These are phyloP conservation scores for Lithobates sylvaticus DNA, from an alignment of 2,797 vertebrate species.

Conservation along the genomic window DNA sequence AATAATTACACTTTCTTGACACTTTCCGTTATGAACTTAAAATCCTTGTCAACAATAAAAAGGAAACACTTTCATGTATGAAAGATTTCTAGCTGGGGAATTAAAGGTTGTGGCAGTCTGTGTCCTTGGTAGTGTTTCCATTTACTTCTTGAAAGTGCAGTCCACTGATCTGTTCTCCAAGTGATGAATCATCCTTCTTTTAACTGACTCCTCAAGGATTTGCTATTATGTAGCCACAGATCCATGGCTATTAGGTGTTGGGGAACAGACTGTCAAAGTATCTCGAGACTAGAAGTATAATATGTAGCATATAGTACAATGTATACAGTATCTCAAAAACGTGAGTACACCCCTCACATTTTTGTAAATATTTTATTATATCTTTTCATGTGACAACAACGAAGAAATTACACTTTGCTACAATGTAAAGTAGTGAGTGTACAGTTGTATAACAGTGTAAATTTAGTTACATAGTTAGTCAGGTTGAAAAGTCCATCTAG, in stretches of 20 bases:
- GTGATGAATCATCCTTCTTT: conserved; percentile 37
- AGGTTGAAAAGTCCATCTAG: no score
- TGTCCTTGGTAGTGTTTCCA: conserved; percentile 55
- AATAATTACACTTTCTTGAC: conserved; percentile 52
- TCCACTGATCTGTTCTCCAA: conserved; percentile 42
- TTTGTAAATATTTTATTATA: no score
- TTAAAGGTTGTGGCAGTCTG: conserved; percentile 50
- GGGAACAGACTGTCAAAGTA: conserved; percentile 17
- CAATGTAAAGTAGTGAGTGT: no score
- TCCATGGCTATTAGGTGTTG: conserved; percentile 28
- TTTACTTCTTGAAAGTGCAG: conserved; percentile 37
- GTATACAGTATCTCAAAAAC: no score
- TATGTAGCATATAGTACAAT: no score
- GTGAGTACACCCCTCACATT: no score
- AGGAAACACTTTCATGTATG: conserved; percentile 51
- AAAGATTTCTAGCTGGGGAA: conserved; percentile 41
- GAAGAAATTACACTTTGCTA: no score
- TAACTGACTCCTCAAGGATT: conserved; percentile 14
- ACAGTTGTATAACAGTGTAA: no score
- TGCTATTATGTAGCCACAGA: conserved; percentile 1
- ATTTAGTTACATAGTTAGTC: no score
- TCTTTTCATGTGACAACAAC: no score
- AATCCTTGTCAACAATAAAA: conserved; percentile 47
- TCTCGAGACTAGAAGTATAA: neutral
- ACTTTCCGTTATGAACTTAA: conserved; percentile 53